Base-by-base conservation (phyloP, 2,888 invertebrate species). In the Drosophila cracens region DNA sequence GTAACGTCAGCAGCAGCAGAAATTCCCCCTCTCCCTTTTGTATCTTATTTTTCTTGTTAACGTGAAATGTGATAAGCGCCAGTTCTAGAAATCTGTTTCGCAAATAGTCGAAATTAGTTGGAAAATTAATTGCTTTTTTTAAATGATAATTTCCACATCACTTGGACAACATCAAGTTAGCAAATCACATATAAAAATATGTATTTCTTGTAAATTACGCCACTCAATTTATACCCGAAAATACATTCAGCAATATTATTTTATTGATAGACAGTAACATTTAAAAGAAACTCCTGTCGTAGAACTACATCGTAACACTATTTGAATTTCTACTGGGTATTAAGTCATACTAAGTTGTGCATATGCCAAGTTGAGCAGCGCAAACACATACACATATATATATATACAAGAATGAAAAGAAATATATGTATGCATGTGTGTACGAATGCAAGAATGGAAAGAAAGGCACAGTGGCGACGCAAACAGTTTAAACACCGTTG, bases 401-500 rank as follows among this genome's bases (percentile, higher is more conserved):
- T 21, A 48, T 48, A 66, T 21, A n/a, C 29, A 34, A 64, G 59
- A 63, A 73, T 67, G 59, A 60, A 59, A 46, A 18, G 68, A 49
- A 21, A 65, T 46, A 38, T 11, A 46, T 29, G 7, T 21, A 33
- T 21, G 18, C 18, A 38, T 11, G 29, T 21, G 16, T 8, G 52
- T 58, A 61, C 48, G 46, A 65, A 79, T 64, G 70, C 72, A 61
- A 65, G 71, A 62, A 71, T 67, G 43, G 29, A 48, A 61, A 64
- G 36, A 57, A 38, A 62, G 56, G 56, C 79, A 65, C 16, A 8
- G 16, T 27, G 8, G 64, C 57, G 31, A 56, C 71, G 62, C 38
- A 80, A 73, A 86, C 83, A 82, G 83, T 81, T 81, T 85, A 81
- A 79, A 66, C 76, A 75, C 74, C 74, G 79, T 80, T 80, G 79